Percentiles rank a stretch among this genome's conserved stretches.
Evolutionary conservation across 2,888 invertebrate genomes (phyloP).

Genomic region (Cantharis flavilabris): DNA sequence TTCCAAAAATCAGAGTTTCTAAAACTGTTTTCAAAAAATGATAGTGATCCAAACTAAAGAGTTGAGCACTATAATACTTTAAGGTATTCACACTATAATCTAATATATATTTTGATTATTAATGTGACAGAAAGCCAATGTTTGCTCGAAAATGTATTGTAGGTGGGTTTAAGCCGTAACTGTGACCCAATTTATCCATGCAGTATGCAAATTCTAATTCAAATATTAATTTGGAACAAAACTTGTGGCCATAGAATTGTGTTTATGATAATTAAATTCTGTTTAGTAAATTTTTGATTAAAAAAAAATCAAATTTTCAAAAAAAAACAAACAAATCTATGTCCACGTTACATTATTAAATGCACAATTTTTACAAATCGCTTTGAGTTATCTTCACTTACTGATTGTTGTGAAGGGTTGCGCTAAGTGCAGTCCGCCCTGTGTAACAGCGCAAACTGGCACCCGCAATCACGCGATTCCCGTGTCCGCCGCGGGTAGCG

Average conservation of each 20-base stretch:
- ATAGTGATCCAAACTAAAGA: not conserved
- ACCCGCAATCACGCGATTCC: constrained; percentile 83
- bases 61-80: not conserved
- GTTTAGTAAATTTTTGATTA: not conserved
- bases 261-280: not conserved
- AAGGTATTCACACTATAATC: constrained; percentile 12
- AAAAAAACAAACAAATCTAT: not conserved
- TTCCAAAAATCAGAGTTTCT: not conserved
- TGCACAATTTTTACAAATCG: constrained; percentile 18
- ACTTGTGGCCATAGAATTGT: not conserved
- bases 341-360: not conserved
- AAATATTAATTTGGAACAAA: constrained; percentile 5
- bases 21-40: not conserved
- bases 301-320: not conserved
- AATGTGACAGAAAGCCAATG: constrained; percentile 24
- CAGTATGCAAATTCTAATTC: constrained; percentile 18
- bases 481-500: constrained; percentile 77
- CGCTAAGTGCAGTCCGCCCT: constrained; percentile 78
- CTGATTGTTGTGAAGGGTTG: constrained; percentile 54
- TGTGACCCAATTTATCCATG: constrained; percentile 19
- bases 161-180: constrained; percentile 13
- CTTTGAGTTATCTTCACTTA: constrained; percentile 36
- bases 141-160: constrained; percentile 13
- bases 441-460: constrained; percentile 88
- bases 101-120: constrained; percentile 7